These are phyloP conservation scores for Caenorhabditis brenneri DNA, from an alignment of 1,140 invertebrate genomes.

Conservation along the genomic window DNA sequence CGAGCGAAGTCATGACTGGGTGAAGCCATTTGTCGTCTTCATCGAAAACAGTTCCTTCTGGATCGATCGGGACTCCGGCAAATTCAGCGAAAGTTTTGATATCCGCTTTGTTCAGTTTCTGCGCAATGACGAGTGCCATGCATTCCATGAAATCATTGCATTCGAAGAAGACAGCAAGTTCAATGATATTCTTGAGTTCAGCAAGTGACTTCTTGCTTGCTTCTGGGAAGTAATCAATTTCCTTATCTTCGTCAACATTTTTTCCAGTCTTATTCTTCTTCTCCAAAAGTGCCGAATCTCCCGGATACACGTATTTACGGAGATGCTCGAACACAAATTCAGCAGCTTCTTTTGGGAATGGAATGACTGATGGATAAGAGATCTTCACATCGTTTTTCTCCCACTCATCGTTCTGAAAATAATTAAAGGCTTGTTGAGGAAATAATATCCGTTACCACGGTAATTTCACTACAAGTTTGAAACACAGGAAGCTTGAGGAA, in stretches of 20 bases:
- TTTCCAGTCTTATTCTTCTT: not conserved
- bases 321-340: not conserved
- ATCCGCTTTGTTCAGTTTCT: no score
- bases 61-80: not conserved
- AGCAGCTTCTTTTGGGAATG: not conserved
- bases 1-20: no score
- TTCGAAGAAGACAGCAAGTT: not conserved
- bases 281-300: no score
- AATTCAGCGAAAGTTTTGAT: no score
- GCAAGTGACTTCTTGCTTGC: no score
- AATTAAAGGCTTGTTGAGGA: no score
- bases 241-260: not conserved
- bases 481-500: no score
- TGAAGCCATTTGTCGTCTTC: not conserved
- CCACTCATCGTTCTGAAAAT: not conserved
- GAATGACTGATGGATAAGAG: not conserved
- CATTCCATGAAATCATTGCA: not conserved
- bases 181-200: not conserved
- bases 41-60: not conserved
- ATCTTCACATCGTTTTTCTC: not conserved
- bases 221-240: no score
- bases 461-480: no score
- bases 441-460: no score
- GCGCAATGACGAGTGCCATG: no score
- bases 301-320: not conserved